These are phyloP conservation scores for Hyla sarda DNA, from an alignment of 2,113 vertebrate species.

Conservation along the genomic window DNA sequence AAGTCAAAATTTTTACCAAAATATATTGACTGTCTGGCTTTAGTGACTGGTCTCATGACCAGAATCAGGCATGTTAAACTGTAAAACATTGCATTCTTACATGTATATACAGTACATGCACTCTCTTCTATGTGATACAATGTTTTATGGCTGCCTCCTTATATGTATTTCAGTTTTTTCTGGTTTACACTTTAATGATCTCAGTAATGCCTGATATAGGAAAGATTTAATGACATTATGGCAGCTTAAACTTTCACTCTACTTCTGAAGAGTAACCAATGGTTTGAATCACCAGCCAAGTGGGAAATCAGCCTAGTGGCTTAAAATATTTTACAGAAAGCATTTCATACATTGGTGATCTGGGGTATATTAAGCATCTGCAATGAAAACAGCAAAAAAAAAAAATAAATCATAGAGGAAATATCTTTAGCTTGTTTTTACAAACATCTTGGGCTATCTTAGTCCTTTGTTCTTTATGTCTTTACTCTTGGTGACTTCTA, in stretches of 20 bases:
- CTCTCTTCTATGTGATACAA: background rate
- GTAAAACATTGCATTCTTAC: too few species aligned
- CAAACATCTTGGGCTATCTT: background rate
- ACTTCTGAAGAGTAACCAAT: conserved; percentile 31
- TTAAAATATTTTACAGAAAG: conserved; percentile 40
- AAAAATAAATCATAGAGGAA: background rate
- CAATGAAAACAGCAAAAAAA: background rate
- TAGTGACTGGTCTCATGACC: too few species aligned
- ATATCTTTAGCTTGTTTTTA: background rate
- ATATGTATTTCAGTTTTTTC: background rate
- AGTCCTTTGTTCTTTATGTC: too few species aligned
- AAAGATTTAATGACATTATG: conserved; percentile 27
- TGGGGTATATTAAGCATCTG: conserved; percentile 24
- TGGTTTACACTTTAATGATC: background rate
- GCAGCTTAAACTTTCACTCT: conserved; percentile 24
- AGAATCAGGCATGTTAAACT: too few species aligned
- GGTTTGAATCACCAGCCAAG: conserved; percentile 36
- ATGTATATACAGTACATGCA: too few species aligned
- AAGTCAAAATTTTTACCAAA: too few species aligned
- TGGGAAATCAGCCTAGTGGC: conserved; percentile 35
- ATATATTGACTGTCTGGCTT: too few species aligned
- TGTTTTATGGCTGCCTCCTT: background rate
- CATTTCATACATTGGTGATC: conserved; percentile 4
- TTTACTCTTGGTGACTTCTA: too few species aligned
- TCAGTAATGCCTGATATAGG: background rate